These are phyloP conservation scores for Pipa parva DNA, from an alignment of 2,113 vertebrate species.

Conservation along the genomic window DNA sequence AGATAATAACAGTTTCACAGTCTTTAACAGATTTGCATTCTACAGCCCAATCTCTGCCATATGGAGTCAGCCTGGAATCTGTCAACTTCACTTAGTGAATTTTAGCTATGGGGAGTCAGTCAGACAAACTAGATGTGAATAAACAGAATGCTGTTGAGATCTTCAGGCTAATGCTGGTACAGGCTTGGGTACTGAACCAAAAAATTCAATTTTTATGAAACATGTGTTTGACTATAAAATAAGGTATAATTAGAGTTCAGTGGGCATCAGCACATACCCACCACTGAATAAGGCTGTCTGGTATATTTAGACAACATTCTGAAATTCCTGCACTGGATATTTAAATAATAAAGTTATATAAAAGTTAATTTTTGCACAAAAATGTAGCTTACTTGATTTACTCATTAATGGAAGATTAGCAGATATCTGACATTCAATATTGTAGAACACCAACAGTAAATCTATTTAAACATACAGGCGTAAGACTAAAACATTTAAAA, in stretches of 20 bases:
- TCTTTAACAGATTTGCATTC: conserved; percentile 56
- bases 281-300: background rate
- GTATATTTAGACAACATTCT: background rate
- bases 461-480: too few species aligned
- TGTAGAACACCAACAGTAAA: too few species aligned
- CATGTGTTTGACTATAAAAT: conserved; percentile 46
- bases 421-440: too few species aligned
- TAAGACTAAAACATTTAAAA: too few species aligned
- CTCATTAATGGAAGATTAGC: too few species aligned
- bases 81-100: conserved; percentile 79
- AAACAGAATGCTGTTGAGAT: conserved; percentile 64
- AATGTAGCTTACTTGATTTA: too few species aligned
- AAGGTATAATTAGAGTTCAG: conserved; percentile 53
- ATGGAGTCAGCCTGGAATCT: conserved; percentile 77
- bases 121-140: conserved; percentile 65
- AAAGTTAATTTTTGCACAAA: too few species aligned
- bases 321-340: background rate
- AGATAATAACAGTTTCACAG: conserved; percentile 65
- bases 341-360: background rate
- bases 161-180: conserved; percentile 59
- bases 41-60: conserved; percentile 66
- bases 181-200: conserved; percentile 56
- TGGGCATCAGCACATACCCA: conserved; percentile 28
- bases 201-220: conserved; percentile 49
- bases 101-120: conserved; percentile 71